Percentiles rank a stretch among this genome's conserved stretches.
These are phyloP conservation scores for Natrix natrix DNA, from an alignment of 2,797 vertebrate genomes.

Conservation along the genomic window DNA sequence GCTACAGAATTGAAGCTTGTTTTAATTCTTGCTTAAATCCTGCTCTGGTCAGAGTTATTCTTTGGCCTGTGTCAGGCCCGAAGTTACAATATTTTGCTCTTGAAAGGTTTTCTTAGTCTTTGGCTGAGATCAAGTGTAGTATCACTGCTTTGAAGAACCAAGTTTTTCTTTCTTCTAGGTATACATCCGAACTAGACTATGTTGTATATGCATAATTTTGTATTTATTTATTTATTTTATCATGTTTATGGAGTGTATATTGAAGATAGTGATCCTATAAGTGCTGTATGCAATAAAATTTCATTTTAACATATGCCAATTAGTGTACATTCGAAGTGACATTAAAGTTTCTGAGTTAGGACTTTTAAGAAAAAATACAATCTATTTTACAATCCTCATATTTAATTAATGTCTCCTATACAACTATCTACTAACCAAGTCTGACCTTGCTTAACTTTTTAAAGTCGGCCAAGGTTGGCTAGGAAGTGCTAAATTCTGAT, in stretches of 20 bases:
- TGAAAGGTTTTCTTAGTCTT: background rate
- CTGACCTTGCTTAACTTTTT: background rate
- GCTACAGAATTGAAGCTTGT: background rate
- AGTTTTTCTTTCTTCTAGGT: background rate
- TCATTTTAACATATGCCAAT: no score
- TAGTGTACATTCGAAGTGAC: background rate
- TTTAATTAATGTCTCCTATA: background rate
- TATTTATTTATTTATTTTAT: no score
- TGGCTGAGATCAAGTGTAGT: background rate
- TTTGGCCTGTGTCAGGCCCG: background rate
- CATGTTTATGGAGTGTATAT: no score
- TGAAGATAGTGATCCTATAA: no score
- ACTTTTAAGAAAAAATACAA: background rate
- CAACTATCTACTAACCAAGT: background rate
- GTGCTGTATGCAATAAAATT: no score
- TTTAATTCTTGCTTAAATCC: background rate
- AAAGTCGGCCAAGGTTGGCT: background rate
- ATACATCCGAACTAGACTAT: no score
- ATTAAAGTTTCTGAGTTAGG: no score
- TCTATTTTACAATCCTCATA: background rate
- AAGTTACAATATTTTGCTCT: background rate
- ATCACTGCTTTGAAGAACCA: background rate
- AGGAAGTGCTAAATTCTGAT: background rate
- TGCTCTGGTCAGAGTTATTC: background rate
- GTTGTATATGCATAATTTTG: no score